Percentiles rank a stretch among this genome's conserved stretches.
These are phyloP conservation scores for Sphaeramia orbicularis DNA, from an alignment of 2,797 vertebrate species.

Conservation along the genomic window DNA sequence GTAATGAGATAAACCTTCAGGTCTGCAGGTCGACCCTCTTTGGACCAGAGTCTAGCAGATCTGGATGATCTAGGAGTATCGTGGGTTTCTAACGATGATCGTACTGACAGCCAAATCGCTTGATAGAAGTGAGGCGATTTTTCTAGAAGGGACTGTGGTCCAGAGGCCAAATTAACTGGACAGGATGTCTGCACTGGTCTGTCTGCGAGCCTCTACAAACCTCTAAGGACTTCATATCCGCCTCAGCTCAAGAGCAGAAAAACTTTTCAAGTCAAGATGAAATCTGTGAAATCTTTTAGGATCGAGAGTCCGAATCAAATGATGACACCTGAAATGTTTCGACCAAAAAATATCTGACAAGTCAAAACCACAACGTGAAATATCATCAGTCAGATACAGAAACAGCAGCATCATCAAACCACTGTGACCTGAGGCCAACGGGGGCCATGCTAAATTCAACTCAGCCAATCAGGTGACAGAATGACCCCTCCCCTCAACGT, in stretches of 20 bases:
- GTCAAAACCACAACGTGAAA: no score
- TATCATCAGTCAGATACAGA: no score
- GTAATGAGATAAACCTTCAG: no score
- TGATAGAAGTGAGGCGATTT: conserved; percentile 92
- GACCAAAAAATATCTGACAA: conserved; percentile 76
- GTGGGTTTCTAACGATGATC: conserved; percentile 93
- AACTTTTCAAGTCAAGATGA: conserved; percentile 92
- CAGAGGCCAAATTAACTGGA: conserved; percentile 91
- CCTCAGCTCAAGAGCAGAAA: no score
- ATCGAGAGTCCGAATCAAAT: conserved; percentile 96
- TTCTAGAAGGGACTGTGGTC: conserved; percentile 88
- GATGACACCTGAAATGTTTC: conserved; percentile 96
- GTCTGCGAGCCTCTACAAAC: no score
- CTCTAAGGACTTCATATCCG: conserved; percentile 85
- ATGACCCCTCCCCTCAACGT: no score
- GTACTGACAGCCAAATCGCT: conserved; percentile 94
- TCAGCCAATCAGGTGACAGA: no score
- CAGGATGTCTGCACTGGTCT: conserved; percentile 80
- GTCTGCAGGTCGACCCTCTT: conserved; percentile 95
- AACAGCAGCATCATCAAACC: no score
- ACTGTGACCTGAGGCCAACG: no score
- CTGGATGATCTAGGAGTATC: conserved; percentile 95
- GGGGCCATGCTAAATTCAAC: no score
- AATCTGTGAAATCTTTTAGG: conserved; percentile 93
- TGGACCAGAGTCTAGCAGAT: conserved; percentile 95